phyloP scores from a whole-genome alignment of 2,113 vertebrate genomes.

The Pangasianodon hypophthalmus region DNA sequence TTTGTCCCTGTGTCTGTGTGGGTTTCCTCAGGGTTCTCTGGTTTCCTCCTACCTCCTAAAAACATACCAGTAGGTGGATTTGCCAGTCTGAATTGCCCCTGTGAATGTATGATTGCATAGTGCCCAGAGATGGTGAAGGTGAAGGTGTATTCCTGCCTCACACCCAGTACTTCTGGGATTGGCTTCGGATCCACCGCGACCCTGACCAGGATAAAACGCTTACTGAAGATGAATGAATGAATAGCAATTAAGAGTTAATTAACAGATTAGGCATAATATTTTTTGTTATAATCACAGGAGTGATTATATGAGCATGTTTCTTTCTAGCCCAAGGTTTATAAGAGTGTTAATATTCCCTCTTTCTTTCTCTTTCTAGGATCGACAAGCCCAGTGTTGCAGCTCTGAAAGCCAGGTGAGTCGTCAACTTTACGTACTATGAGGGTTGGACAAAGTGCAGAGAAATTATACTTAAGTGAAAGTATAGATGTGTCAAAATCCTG shows the following conservation, averaged over 20 bases:
- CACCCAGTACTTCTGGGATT: background rate
- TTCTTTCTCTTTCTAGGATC: slow-evolving; percentile 49
- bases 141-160: background rate
- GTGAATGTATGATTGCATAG: background rate
- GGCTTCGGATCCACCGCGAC: background rate
- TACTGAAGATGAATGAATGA: background rate
- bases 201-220: background rate
- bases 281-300: background rate
- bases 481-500: background rate
- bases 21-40: background rate
- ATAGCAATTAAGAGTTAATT: background rate
- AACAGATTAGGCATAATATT: background rate
- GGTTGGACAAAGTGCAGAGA: background rate
- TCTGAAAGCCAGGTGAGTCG: slow-evolving; percentile 54
- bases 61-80: background rate
- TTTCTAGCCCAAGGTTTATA: background rate
- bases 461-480: background rate
- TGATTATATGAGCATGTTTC: background rate
- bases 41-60: background rate
- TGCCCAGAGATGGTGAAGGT: background rate
- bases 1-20: background rate
- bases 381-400: slow-evolving; percentile 58
- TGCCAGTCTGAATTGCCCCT: background rate
- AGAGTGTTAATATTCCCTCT: background rate
- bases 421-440: background rate